Evolutionary conservation across 1,140 invertebrate species (phyloP).

Genomic region (Bactericera cockerelli): DNA sequence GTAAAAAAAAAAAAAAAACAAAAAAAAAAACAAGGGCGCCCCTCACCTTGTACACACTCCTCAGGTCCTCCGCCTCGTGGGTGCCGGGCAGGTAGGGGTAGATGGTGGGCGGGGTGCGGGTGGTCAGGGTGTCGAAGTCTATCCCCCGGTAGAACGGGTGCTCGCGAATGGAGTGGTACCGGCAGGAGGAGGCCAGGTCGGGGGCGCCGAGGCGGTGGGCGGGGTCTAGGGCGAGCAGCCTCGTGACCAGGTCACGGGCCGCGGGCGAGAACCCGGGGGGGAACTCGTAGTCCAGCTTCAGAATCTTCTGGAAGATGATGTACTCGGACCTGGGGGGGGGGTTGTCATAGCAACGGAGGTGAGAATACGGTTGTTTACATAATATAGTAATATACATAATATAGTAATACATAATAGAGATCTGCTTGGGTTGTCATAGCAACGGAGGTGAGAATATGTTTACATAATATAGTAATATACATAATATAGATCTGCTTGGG

Average conservation of each 20-base stretch:
- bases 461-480: no score
- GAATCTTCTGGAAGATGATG: conserved; percentile 91
- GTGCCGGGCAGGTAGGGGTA: conserved; percentile 69
- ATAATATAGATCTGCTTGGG: no score
- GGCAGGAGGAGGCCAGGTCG: conserved; percentile 38
- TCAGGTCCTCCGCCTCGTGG: conserved; percentile 50
- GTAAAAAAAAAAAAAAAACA: no score
- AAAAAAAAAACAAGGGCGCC: no score
- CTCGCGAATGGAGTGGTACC: conserved; percentile 63
- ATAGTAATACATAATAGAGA: no score
- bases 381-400: no score
- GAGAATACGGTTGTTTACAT: no score
- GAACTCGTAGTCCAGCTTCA: conserved; percentile 80
- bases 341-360: no score
- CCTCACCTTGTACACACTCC: conserved; percentile 30
- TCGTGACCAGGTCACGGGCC: conserved; percentile 74
- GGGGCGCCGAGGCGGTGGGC: conserved; percentile 64
- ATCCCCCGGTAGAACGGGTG: conserved; percentile 76
- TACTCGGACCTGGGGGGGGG: conserved; percentile 79
- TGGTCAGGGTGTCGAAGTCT: conserved; percentile 64
- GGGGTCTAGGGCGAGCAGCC: conserved; percentile 69
- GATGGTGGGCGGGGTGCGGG: conserved; percentile 64
- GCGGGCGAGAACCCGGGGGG: conserved; percentile 73
- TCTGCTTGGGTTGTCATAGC: no score
- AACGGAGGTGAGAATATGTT: no score